Evolutionary conservation across 1,140 invertebrate genomes (phyloP).

Genomic region (Drosophila sulfurigaster): DNA sequence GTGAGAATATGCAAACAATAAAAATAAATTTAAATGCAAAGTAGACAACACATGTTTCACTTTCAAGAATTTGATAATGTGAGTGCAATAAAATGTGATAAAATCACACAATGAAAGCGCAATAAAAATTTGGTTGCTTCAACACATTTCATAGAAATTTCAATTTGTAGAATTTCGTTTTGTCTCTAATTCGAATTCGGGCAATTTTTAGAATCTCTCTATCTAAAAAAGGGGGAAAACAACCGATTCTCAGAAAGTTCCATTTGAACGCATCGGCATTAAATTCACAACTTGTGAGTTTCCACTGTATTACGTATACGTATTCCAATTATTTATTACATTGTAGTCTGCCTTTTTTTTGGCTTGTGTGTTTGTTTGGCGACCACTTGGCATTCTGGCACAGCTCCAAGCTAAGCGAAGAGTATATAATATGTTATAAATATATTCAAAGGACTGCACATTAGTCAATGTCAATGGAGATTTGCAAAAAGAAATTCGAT

Average conservation of each 20-base stretch:
- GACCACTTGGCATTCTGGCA: background rate
- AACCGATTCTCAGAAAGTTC: background rate
- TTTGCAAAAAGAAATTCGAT: background rate
- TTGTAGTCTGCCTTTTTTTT: background rate
- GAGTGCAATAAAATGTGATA: no score
- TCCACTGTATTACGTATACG: background rate
- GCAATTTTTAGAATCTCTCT: no score
- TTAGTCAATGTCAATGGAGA: background rate
- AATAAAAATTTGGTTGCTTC: no score
- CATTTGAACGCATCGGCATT: background rate
- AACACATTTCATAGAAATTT: no score
- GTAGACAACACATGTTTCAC: no score
- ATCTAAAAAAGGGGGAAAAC: background rate
- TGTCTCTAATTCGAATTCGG: no score
- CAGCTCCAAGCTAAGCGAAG: background rate
- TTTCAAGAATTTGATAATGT: no score
- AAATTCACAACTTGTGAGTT: background rate
- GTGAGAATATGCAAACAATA: no score
- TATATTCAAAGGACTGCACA: background rate
- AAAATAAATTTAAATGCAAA: no score
- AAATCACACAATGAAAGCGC: no score
- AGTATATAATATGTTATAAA: background rate
- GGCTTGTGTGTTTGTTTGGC: background rate
- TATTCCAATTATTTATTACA: background rate
- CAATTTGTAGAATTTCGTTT: no score